Base-by-base conservation (phyloP, 1,140 invertebrate genomes). In the Aethina tumida region DNA sequence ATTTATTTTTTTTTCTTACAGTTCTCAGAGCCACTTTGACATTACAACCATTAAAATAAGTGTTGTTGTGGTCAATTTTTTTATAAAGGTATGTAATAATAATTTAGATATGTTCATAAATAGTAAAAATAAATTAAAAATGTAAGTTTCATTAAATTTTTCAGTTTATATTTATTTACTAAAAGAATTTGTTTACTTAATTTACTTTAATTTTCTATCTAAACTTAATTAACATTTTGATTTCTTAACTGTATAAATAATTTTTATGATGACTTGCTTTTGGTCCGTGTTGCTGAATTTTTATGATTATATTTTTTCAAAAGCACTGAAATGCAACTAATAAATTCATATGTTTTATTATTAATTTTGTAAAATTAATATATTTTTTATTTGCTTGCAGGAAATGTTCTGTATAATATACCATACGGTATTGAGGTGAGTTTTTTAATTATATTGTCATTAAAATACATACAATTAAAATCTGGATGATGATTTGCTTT, bases 361-460 rank as follows among this genome's bases (percentile, higher is more conserved):
- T 52, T 95, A 95, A 14, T 99, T 99, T 80, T 82, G 96, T 53
- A 99, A 99, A 73, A 98, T 99, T 67, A 74, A 92, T 47, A 99
- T 99, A 68, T 95, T 95, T 47, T 66, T 99, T 57, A 82, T 74
- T 55, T 97, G 98, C 60, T 77, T 77, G 6, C 72, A 79, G 39
- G 85, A 91, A 3, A 82, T 99, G 83, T 63, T 85, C 39, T 77
- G 81, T 54, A 71, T 99, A 24, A 99, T 99, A 65, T 96, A 90
- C 58, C 79, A 88, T 14, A 81, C 84, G 36, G 89, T 94, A 13
- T 56, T 84, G 39, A 88, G 84, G 65, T 74, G 84, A 21, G 13
- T 25, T 35, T 35, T 43, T 1, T n/a, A n/a, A 32, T 17, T 13
- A 33, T 40, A 10, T 18, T 19, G 30, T 33, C 20, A 35, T 43